phyloP scores from a whole-genome alignment of 2,113 vertebrate genomes.

The Macquaria australasica region DNA sequence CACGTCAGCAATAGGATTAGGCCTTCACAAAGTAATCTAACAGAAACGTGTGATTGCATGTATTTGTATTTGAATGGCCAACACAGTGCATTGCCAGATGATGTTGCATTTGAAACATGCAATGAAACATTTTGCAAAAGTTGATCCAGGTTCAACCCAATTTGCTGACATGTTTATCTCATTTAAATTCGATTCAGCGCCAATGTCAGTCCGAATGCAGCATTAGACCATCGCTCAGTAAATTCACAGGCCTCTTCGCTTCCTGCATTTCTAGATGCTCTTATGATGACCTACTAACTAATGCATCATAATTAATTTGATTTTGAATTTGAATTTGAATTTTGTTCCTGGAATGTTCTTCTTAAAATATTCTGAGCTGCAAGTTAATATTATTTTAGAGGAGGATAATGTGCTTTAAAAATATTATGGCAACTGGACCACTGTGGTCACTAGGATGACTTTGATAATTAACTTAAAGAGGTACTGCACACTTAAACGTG shows the following conservation, averaged over 20 bases:
- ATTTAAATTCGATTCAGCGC: no score
- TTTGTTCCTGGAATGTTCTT: no score
- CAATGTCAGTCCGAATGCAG: slow-evolving; percentile 16
- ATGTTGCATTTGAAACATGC: neutral
- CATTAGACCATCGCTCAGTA: neutral
- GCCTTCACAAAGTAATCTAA: neutral
- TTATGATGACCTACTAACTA: slow-evolving; percentile 11
- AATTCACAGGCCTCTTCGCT: slow-evolving; percentile 10
- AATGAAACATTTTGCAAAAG: neutral
- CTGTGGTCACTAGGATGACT: no score
- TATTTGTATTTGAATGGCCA: neutral
- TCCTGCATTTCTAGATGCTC: slow-evolving; percentile 15
- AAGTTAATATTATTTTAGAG: no score
- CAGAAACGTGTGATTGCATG: neutral
- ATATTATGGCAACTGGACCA: no score
- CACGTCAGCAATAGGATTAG: neutral
- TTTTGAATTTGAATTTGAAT: neutral
- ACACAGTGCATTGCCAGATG: neutral
- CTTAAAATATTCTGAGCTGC: no score
- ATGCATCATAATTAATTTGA: slow-evolving; percentile 13
- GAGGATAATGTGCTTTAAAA: no score
- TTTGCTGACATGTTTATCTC: neutral
- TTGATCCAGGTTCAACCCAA: neutral
- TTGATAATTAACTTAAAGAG: no score
- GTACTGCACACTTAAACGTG: no score